These are phyloP conservation scores for Cephus rjabovi DNA, from an alignment of 2,888 invertebrate species.

Conservation along the genomic window DNA sequence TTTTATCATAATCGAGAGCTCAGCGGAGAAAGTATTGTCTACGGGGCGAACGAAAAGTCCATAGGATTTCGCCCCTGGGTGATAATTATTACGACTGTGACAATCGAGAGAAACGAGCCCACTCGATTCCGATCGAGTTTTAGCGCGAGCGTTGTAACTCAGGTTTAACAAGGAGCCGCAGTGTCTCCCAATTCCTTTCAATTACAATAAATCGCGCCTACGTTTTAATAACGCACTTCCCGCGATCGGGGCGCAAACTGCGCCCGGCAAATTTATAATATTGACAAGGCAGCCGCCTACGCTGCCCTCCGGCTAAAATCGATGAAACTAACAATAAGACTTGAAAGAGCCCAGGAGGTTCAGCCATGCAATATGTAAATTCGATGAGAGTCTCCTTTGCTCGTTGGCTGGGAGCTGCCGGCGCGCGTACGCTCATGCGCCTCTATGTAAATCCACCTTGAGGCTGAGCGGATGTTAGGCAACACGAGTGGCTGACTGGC, in stretches of 20 bases:
- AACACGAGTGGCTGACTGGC: slow-evolving; percentile 45
- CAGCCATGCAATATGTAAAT: slow-evolving; percentile 18
- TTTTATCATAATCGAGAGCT: no score
- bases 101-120: no score
- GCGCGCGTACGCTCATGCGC: background rate
- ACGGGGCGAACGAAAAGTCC: no score
- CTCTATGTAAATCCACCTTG: background rate
- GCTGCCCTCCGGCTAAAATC: slow-evolving; percentile 4
- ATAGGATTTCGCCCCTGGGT: no score
- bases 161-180: slow-evolving; percentile 4
- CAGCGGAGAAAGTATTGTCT: no score
- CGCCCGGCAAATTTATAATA: slow-evolving; percentile 38
- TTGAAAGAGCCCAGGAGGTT: background rate
- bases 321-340: background rate
- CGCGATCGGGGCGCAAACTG: slow-evolving; percentile 26
- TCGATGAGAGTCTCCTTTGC: slow-evolving; percentile 8
- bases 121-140: no score
- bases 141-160: background rate
- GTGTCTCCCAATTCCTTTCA: background rate
- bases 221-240: slow-evolving; percentile 31
- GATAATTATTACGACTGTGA: no score
- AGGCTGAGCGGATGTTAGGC: slow-evolving; percentile 52
- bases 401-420: background rate
- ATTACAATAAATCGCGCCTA: slow-evolving; percentile 32
- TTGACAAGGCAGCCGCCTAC: slow-evolving; percentile 32